Evolutionary conservation across 1,140 invertebrate species (phyloP), one percentile per base, ranked within the genome.

Genomic region (Lepidotrigona ventralis): DNA sequence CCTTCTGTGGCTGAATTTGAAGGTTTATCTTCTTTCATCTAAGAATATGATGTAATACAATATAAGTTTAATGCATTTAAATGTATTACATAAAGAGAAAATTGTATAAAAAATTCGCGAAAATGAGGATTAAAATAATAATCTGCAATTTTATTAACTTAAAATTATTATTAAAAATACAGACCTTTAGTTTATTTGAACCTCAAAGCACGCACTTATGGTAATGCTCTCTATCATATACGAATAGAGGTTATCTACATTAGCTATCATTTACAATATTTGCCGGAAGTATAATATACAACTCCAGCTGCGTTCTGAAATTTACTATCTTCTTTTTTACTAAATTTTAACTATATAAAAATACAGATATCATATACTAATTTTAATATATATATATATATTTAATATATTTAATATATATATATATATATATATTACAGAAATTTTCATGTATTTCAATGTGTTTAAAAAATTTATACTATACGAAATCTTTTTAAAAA

Each of bases 11-110:
- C 19, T 66, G 51, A 64, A 8, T 79, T 72, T 15, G 33, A 23
- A 51, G 74, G 53, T 63, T 90, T 89, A 72, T 90, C 89, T 64
- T 80, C 85, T 39, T 21, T 84, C 90, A 91, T 91, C 89, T 91
- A 80, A 14, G 86, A 87, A 78, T 66, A 64, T 86, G 66, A 88
- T 74, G 33, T 19, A 76, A 83, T 33, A 39, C 21, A 29, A 39
- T 80, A 74, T 68, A 39, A 73, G 0, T 66, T 64, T 6, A 58
- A 51, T 19, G 1, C 39, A 51, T 0, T 8, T 19, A 39, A 63
- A 19, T 53, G 39, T 51, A 54, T 63, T 77, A 19, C 29, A 17
- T 39, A 77, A 68, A 9, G 56, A 46, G 12, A 74, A 46, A 46
- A 68, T 26, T 39, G 29, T 2, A 26, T 46, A 79, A 6, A 19